Conservation (phyloP, 2,797 vertebrate genomes). For the Enteromius viviparus region DNA sequence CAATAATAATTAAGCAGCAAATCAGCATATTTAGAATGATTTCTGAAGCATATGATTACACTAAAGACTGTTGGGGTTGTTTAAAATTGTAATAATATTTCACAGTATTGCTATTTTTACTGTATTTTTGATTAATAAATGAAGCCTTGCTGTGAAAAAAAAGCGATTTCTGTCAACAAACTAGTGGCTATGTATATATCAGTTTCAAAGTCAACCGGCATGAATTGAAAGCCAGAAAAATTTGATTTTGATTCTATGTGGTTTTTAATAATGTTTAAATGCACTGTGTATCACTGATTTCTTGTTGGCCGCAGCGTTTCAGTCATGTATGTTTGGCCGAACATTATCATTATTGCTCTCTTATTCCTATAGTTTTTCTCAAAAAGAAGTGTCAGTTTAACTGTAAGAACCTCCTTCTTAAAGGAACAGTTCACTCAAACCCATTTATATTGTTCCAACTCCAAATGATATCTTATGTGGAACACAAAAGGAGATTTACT, state of each 20-base stretch:
- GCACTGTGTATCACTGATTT: constrained; percentile 18
- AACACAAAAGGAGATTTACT: background rate
- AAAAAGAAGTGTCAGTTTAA: background rate
- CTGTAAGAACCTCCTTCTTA: background rate
- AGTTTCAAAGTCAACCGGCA: background rate
- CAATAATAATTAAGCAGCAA: background rate
- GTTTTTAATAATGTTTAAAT: constrained; percentile 19
- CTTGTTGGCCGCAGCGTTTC: background rate
- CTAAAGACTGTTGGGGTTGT: background rate
- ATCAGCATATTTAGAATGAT: background rate
- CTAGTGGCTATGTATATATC: background rate
- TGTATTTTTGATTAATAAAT: background rate
- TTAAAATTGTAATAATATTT: background rate
- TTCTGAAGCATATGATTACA: background rate
- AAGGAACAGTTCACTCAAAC: constrained; percentile 7
- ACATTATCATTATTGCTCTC: background rate
- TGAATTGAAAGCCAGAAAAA: background rate
- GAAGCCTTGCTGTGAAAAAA: background rate
- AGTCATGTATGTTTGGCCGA: background rate
- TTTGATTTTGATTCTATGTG: background rate
- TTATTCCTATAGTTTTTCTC: background rate
- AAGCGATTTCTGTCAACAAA: background rate
- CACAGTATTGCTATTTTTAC: background rate
- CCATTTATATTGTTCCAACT: background rate
- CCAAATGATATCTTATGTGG: background rate